phyloP scores from a whole-genome alignment of 2,113 vertebrate species.

The Litocranius walleri region DNA sequence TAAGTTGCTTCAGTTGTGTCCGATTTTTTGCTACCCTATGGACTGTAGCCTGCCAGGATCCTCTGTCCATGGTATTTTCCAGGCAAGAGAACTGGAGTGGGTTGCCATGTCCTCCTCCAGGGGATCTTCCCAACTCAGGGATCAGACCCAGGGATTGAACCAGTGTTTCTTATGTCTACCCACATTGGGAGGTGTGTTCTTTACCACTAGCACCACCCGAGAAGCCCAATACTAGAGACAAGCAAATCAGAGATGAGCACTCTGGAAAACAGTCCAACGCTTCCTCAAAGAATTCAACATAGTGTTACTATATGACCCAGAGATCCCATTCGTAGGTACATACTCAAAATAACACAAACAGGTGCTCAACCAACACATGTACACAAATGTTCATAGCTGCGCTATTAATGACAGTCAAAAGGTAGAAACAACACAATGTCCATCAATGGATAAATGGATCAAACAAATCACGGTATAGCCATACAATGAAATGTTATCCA shows the following conservation, averaged over 20 bases:
- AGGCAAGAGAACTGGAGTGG: neutral
- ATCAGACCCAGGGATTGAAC: neutral
- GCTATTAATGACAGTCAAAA: neutral
- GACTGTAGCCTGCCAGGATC: neutral
- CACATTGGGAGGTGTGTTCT: neutral
- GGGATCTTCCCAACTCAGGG: neutral
- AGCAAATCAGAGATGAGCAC: neutral
- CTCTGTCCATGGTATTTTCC: neutral
- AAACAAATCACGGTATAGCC: neutral
- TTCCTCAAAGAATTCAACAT: neutral
- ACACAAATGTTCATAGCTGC: accelerated
- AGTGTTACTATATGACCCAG: neutral
- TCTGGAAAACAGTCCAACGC: neutral
- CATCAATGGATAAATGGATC: neutral
- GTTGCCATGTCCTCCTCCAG: neutral
- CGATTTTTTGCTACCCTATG: neutral
- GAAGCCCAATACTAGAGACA: neutral
- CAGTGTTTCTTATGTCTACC: neutral
- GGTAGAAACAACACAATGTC: neutral
- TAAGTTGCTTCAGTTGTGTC: neutral
- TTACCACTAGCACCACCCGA: neutral
- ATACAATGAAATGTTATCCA: neutral
- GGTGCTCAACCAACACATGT: neutral
- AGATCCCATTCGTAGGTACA: neutral
- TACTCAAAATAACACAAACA: neutral